Evolutionary conservation across 2,797 vertebrate species (phyloP).

Genomic region (Petrocephalus schoutedeni): DNA sequence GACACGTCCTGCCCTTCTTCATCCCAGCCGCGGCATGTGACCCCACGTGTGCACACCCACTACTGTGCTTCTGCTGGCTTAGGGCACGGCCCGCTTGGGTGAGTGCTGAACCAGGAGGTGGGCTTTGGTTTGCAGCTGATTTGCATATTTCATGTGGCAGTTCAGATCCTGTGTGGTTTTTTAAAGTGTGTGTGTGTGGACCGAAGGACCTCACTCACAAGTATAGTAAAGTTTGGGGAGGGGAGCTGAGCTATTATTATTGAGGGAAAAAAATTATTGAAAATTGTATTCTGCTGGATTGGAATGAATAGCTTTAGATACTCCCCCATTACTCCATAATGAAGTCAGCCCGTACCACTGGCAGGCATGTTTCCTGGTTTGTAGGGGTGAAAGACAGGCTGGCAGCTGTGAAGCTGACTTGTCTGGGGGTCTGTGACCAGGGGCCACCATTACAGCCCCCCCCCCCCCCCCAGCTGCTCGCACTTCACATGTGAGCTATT

Average conservation of each 20-base stretch:
- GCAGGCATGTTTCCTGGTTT: background rate
- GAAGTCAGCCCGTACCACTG: background rate
- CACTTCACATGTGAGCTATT: constrained; percentile 43
- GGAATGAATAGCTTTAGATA: background rate
- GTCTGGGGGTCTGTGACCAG: background rate
- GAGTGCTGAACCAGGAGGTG: background rate
- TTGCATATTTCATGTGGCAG: background rate
- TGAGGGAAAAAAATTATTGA: no score
- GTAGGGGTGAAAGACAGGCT: background rate
- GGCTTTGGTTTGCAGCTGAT: background rate
- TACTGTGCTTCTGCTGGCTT: background rate
- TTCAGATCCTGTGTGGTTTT: no score
- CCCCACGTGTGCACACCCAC: background rate
- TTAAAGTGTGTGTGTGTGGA: no score
- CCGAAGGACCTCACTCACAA: no score
- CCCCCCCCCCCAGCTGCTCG: constrained; percentile 23
- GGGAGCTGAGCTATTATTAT: no score
- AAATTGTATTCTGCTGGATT: background rate
- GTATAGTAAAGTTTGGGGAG: no score
- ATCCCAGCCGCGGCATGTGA: background rate
- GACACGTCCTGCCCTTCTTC: background rate
- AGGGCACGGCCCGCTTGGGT: background rate
- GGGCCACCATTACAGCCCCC: no score
- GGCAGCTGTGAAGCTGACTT: background rate
- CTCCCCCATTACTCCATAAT: background rate